Percentiles rank a stretch among this genome's conserved stretches.
Conservation (phyloP, 2,888 invertebrate species). For the Tetramorium bicarinatum region DNA sequence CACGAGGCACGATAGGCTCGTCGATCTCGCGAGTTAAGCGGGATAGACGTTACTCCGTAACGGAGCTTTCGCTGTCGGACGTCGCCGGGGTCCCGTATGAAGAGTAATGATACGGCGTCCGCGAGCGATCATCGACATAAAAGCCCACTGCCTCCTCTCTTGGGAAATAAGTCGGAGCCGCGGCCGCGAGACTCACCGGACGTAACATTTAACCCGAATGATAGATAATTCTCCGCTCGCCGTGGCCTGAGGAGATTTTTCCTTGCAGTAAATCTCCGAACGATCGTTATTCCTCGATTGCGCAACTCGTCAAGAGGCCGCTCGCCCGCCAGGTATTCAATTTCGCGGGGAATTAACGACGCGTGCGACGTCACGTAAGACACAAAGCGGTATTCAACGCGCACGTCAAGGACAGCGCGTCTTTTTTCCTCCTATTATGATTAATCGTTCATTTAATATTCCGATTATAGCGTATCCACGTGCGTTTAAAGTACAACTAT, state of each 20-base stretch:
- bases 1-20: slow-evolving; percentile 46
- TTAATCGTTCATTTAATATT: slow-evolving; percentile 18
- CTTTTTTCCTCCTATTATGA: not conserved
- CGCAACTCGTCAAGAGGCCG: slow-evolving; percentile 25
- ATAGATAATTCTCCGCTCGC: slow-evolving; percentile 67
- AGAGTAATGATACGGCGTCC: slow-evolving; percentile 67
- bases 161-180: slow-evolving; percentile 60
- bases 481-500: not conserved
- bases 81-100: slow-evolving; percentile 53
- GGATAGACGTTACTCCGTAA: slow-evolving; percentile 62
- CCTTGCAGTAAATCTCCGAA: slow-evolving; percentile 34
- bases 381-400: not conserved
- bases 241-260: slow-evolving; percentile 37
- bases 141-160: slow-evolving; percentile 65
- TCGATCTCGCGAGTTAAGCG: slow-evolving; percentile 60
- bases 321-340: slow-evolving; percentile 22
- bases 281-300: slow-evolving; percentile 49
- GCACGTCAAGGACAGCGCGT: not conserved
- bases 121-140: slow-evolving; percentile 68
- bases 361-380: slow-evolving; percentile 10
- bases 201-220: slow-evolving; percentile 69
- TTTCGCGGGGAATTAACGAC: slow-evolving; percentile 13
- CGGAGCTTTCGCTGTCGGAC: slow-evolving; percentile 70
- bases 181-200: slow-evolving; percentile 62
- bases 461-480: not conserved